Conservation (phyloP, 2,797 vertebrate species). For the Artibeus lituratus region DNA sequence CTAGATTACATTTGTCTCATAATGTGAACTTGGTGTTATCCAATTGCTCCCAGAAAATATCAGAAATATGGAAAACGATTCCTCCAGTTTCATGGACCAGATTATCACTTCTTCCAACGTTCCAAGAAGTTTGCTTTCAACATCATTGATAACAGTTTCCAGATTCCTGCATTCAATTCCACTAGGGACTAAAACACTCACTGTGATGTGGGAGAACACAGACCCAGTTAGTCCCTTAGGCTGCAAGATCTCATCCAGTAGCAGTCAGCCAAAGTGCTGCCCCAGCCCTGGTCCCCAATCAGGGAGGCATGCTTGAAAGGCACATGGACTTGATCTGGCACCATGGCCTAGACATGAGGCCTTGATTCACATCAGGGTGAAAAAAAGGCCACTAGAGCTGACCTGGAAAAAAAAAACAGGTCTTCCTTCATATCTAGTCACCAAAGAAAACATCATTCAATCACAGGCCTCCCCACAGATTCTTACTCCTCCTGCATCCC, state of each 20-base stretch:
- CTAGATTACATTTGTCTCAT: slow-evolving; percentile 90
- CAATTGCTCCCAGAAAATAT: slow-evolving; percentile 87
- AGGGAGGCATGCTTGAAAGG: not conserved
- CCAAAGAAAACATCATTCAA: fast-evolving
- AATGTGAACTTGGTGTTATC: slow-evolving; percentile 90
- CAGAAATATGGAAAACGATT: slow-evolving; percentile 63
- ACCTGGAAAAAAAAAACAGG: not conserved
- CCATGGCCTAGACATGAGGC: fast-evolving
- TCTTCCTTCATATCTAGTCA: fast-evolving
- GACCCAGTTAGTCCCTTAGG: no score
- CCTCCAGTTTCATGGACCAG: not conserved
- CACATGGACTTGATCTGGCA: not conserved
- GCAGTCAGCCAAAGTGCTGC: fast-evolving
- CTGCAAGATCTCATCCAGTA: not conserved
- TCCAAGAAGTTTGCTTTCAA: not conserved
- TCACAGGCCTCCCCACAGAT: not conserved
- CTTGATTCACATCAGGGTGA: not conserved
- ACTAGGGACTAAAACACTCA: not conserved
- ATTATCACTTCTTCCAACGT: not conserved
- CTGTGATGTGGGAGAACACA: not conserved
- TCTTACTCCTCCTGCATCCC: not conserved
- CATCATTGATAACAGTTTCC: not conserved
- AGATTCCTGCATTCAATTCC: not conserved
- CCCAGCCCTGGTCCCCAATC: fast-evolving
- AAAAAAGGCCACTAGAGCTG: fast-evolving